These are phyloP conservation scores for Lepidotrigona ventralis DNA, from an alignment of 1,140 invertebrate genomes.

Conservation along the genomic window DNA sequence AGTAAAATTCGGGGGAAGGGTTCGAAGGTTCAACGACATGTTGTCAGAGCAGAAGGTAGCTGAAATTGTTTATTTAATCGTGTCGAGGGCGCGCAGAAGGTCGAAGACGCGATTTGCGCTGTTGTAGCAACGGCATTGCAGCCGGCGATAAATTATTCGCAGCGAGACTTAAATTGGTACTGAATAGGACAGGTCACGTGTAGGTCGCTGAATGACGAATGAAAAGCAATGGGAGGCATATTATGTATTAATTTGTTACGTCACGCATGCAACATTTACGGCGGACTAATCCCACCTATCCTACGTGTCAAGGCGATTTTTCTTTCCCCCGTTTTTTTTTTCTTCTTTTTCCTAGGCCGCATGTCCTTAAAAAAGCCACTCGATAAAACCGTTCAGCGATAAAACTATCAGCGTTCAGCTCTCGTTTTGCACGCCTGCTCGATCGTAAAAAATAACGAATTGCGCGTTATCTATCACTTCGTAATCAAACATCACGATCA, in stretches of 20 bases:
- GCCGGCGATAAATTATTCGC: constrained; percentile 52
- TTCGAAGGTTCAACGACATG: background rate
- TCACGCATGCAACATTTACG: constrained; percentile 45
- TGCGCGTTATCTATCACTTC: background rate
- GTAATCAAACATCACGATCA: background rate
- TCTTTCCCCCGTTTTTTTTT: background rate
- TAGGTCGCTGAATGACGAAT: constrained; percentile 70
- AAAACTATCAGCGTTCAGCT: background rate
- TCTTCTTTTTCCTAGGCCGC: too few species aligned
- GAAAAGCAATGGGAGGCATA: constrained; percentile 72
- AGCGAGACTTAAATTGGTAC: constrained; percentile 67
- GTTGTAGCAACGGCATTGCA: constrained; percentile 40
- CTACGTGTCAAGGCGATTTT: too few species aligned
- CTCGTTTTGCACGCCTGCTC: background rate
- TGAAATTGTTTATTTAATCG: constrained; percentile 41
- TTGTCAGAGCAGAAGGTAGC: background rate
- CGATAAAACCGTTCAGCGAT: background rate
- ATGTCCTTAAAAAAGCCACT: background rate
- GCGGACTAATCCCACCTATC: background rate
- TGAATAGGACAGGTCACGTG: constrained; percentile 71
- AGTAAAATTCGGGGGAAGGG: background rate
- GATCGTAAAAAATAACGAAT: background rate
- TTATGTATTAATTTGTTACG: constrained; percentile 70
- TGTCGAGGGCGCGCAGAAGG: constrained; percentile 32
- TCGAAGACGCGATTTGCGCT: constrained; percentile 45